Evolutionary conservation across 2,888 invertebrate species (phyloP).

Genomic region (Heteromurus nitidus): DNA sequence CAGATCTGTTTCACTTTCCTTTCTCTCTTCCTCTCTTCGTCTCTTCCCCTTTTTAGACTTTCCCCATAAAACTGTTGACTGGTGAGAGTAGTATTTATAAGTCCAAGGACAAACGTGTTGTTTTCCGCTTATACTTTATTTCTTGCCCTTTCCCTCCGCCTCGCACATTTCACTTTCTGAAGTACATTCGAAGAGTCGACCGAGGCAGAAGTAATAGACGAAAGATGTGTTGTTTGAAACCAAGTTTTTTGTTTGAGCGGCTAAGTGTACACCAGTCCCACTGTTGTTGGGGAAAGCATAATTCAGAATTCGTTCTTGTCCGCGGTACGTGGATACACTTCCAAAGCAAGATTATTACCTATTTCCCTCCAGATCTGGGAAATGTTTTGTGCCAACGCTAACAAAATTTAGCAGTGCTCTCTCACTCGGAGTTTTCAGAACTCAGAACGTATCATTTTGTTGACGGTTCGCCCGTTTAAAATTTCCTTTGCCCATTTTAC

Average conservation of each 20-base stretch:
- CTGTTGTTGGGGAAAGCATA: constrained; percentile 1
- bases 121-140: constrained; percentile 5
- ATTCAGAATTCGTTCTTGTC: neutral
- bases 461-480: constrained; percentile 32
- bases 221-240: neutral
- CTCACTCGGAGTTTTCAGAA: constrained; percentile 5
- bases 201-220: too few species aligned
- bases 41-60: neutral
- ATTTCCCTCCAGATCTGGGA: neutral
- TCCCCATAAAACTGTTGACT: constrained; percentile 31
- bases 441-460: constrained; percentile 25
- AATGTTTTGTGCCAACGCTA: constrained; percentile 26
- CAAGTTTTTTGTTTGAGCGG: too few species aligned
- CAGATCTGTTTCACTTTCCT: constrained; percentile 27
- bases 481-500: neutral
- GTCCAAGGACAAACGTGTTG: constrained; percentile 38
- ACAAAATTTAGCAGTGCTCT: constrained; percentile 11
- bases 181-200: too few species aligned
- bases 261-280: too few species aligned
- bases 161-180: constrained; percentile 1
- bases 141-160: constrained; percentile 1
- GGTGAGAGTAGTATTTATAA: constrained; percentile 26
- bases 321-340: neutral
- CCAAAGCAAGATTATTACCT: neutral
- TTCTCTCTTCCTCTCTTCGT: neutral